Conservation (phyloP, 2,113 vertebrate genomes). For the Eupsittula cactorum region DNA sequence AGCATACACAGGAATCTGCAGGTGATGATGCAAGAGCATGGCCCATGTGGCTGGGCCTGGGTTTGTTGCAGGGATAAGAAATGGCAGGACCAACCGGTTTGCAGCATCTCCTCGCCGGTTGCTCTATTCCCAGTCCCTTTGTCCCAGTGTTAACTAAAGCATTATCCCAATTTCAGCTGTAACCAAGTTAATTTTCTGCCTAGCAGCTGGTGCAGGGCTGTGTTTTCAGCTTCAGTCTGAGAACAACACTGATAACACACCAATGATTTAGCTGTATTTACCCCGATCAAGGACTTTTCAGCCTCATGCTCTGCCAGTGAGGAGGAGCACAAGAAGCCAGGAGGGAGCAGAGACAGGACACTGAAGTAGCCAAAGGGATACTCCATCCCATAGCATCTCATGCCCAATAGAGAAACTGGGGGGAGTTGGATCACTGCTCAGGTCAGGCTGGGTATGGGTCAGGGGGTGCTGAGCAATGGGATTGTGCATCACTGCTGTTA, state of each 20-base stretch:
- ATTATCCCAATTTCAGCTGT: not conserved
- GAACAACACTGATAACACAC: not conserved
- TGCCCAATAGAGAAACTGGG: not conserved
- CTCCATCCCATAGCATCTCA: not conserved
- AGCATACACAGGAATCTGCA: accelerated
- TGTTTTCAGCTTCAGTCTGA: not conserved
- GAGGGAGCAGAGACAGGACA: not conserved
- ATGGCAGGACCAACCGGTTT: not conserved
- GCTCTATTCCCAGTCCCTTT: not conserved
- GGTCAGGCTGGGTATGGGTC: not conserved
- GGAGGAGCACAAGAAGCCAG: not conserved
- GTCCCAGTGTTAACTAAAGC: not conserved
- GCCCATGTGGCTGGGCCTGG: accelerated
- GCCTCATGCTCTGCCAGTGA: not conserved
- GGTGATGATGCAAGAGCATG: accelerated
- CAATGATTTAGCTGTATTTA: not conserved
- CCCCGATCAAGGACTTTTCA: not conserved
- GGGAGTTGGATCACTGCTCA: not conserved
- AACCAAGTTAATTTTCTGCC: not conserved
- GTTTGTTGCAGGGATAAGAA: not conserved
- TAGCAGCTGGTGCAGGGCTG: not conserved
- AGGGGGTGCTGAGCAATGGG: not conserved
- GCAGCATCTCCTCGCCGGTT: not conserved
- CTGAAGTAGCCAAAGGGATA: not conserved
- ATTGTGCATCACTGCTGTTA: not conserved